Evolutionary conservation across 1,140 invertebrate species (phyloP).

Genomic region (Lepidostoma basale): DNA sequence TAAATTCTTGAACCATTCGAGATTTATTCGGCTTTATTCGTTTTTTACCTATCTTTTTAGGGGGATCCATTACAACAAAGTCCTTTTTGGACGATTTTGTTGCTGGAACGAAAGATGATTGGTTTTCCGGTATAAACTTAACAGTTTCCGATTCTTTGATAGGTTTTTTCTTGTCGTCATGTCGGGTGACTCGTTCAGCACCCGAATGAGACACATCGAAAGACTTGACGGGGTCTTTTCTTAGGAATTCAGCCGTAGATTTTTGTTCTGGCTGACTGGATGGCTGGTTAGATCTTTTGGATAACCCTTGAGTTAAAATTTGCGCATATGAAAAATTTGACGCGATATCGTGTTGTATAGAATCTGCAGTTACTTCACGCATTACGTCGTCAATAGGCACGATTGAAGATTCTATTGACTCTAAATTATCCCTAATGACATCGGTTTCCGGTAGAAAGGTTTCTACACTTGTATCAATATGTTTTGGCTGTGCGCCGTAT

Average conservation of each 20-base stretch:
- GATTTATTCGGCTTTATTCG: constrained; percentile 41
- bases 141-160: constrained; percentile 43
- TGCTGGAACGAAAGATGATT: constrained; percentile 11
- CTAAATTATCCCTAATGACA: no score
- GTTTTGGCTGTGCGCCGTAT: no score
- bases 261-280: constrained; percentile 53
- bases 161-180: constrained; percentile 42
- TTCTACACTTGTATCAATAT: constrained; percentile 1
- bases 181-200: constrained; percentile 48
- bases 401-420: neutral
- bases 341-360: constrained; percentile 45
- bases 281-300: constrained; percentile 61
- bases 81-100: constrained; percentile 25
- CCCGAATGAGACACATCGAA: constrained; percentile 49
- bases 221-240: neutral
- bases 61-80: constrained; percentile 25
- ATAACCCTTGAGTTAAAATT: constrained; percentile 72
- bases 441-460: neutral
- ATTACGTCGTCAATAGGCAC: neutral
- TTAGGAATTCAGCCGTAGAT: neutral
- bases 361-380: neutral
- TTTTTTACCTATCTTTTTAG: constrained; percentile 39
- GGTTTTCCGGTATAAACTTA: constrained; percentile 33
- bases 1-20: constrained; percentile 3
- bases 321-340: constrained; percentile 72